Evolutionary conservation across 2,113 vertebrate genomes (phyloP), one percentile per base, ranked within the genome.

Genomic region (Psilopsiagon aymara): DNA sequence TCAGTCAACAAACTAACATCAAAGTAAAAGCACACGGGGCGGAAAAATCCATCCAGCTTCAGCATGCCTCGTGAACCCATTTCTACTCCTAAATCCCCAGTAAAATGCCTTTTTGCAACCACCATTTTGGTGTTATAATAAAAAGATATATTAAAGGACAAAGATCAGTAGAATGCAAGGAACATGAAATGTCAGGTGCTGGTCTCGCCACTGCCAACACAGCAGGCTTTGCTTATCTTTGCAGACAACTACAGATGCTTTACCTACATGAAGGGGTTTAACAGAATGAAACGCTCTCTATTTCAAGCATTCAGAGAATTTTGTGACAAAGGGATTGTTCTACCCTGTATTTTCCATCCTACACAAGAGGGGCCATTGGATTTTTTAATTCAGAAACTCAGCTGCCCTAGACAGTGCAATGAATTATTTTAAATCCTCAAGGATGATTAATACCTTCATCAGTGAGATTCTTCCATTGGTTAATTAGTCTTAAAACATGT

Each of bases 1-100:
- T 90, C 51, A 92, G 69, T 86, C 73, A 86, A 92, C 80, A 93
- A 94, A 74, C 17, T 59, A 86, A 81, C 43, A 92, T 94, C 76
- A 86, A 94, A 94, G 83, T 33, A 71, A 78, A 95, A 46, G 33
- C 29, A 60, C 27, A n/a, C 10, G 71, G 57, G 78, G 43, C 12
- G 55, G 51, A 94, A 95, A 86, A 84, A 86, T 75, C 62, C 67
- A 77, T 62, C 59, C 74, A 24, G n/a, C 47, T 82, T 92, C 77
- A 68, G 60, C 46, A 47, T 68, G 76, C 81, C 64, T 92, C 47
- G 70, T 63, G 49, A 74, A 88, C n/a, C 44, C 10, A 57, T 57
- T 91, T 94, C 55, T 29, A 55, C 60, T 82, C 19, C 51, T 81
- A 70, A 93, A 63, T 49, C 37, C 13, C 9, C 19, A 62, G 53